Evolutionary conservation across 1,140 invertebrate genomes (phyloP), one percentile per base, ranked within the genome.

Genomic region (Spodoptera litura): DNA sequence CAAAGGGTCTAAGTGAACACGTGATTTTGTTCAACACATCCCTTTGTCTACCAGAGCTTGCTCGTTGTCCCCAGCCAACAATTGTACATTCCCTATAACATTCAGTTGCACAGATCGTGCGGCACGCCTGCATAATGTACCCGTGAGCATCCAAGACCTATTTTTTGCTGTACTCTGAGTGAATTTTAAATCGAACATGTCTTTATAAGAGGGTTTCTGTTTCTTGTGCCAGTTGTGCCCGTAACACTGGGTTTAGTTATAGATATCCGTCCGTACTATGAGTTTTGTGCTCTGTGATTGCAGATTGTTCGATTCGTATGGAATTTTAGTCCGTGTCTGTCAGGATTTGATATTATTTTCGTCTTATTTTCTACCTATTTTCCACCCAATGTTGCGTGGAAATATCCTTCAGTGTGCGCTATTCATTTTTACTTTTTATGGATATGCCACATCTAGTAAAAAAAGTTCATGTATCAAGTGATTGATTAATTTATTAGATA

Each of bases 171-270:
- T 91, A 80, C 80, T 73, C 56, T 78, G 80, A 87, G 80, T 89
- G 89, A 91, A 92, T 93, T 92, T 91, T 86, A 90, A 94, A 89
- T 81, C 85, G 83, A 88, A 93, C 90, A 91, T 92, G 89, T 90
- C 90, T 88, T 83, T 90, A 88, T 89, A 86, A 84, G 81, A 81
- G 73, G 56, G 73, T 80, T 76, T 78, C 73, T 75, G 86, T 85
- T 91, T 87, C 83, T 87, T 89, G 85, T 81, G 84, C 84, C 81
- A 85, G 20, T 38, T 38, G 35, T 20, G 31, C 31, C 31, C 2
- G 38, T 44, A 44, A 76, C 56, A 80, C 58, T 58, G 53, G 49
- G 51, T 53, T 58, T 62, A 55, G 49, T 11, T 53, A 44, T 72
- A 38, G 53, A 13, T 4, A 20, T 20, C 20, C 1, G 10, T 35